Base-by-base conservation (phyloP, 2,113 vertebrate genomes). In the Psittacus erithacus region DNA sequence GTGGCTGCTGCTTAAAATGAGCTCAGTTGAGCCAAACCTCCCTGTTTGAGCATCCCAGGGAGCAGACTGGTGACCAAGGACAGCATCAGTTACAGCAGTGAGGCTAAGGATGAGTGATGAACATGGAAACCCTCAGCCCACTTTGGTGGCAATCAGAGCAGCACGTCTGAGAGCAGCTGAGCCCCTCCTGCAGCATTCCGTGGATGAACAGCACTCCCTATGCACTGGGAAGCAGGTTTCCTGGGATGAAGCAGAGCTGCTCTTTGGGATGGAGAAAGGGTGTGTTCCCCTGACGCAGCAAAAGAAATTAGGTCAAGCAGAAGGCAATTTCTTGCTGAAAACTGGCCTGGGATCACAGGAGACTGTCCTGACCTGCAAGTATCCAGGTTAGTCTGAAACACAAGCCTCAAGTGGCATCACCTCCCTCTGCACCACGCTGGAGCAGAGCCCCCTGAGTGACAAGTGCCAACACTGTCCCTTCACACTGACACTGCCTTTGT, bases 51-150 rank as follows among this genome's bases (percentile, higher is more conserved):
- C 39, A 55, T 1, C 55, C 80, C 55, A 14, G 12, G 19, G 28
- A 55, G 7, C 70, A 20, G 33, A 12, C 9, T 1, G 38, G 29
- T 11, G 59, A 59, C 22, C 6, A 4, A 18, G 20, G 17, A 17
- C 11, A 6, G 2, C 44, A 3, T 8, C 17, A 2, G 39, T 4
- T 13, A 2, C 0, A 19, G 35, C 33, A 41, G 67, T 3, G 1
- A 19, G 49, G 2, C 14, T 9, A 38, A 39, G 50, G 49, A 27
- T 0, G 5, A 0, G 15, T 1, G 8, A 33, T 13, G 63, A 35
- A 4, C 60, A 4, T 1, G 25, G 57, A 53, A 87, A 10, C 23
- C 10, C 41, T 0, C 0, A 75, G 27, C 38, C 24, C 59, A 2
- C 6, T 4, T 6, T 14, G 3, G 46, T 0, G 6, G 53, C 2